Percentiles rank a stretch among this genome's conserved stretches.
phyloP scores from a whole-genome alignment of 1,140 invertebrate genomes.

The Palaemon carinicauda region DNA sequence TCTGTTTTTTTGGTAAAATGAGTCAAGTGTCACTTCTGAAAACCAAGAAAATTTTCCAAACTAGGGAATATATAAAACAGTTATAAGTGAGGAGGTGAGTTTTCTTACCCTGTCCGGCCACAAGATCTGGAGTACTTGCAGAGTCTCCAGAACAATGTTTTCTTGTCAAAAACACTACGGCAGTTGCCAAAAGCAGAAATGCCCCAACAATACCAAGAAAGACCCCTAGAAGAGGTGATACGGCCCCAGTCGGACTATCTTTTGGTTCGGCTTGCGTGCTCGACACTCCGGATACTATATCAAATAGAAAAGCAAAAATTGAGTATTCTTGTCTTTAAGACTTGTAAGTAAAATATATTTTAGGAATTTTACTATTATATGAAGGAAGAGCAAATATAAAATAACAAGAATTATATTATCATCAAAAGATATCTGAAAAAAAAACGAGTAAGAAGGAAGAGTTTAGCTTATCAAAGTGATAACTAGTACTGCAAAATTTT shows the following conservation, averaged over 20 bases:
- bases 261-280: constrained; percentile 27
- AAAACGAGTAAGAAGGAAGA: no score
- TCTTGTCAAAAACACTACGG: constrained; percentile 43
- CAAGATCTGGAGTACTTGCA: constrained; percentile 41
- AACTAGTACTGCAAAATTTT: no score
- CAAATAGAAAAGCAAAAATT: not conserved
- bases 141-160: constrained; percentile 23
- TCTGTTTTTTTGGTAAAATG: no score
- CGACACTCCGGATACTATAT: constrained; percentile 45
- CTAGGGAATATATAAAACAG: not conserved
- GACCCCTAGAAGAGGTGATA: constrained; percentile 45
- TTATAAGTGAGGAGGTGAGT: no score
- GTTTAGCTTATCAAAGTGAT: no score
- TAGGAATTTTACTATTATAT: not conserved
- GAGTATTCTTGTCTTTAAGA: no score
- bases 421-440: not conserved
- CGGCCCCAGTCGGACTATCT: constrained; percentile 4
- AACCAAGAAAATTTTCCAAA: no score
- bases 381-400: not conserved
- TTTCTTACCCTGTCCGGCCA: constrained; percentile 40
- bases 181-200: constrained; percentile 20
- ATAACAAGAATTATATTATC: not conserved
- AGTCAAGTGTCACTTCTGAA: not conserved
- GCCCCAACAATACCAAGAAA: constrained; percentile 47
- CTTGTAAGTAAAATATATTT: not conserved